Percentiles rank a stretch among this genome's conserved stretches.
These are phyloP conservation scores for Sebastes reedi DNA, from an alignment of 2,797 vertebrate genomes.

Conservation along the genomic window DNA sequence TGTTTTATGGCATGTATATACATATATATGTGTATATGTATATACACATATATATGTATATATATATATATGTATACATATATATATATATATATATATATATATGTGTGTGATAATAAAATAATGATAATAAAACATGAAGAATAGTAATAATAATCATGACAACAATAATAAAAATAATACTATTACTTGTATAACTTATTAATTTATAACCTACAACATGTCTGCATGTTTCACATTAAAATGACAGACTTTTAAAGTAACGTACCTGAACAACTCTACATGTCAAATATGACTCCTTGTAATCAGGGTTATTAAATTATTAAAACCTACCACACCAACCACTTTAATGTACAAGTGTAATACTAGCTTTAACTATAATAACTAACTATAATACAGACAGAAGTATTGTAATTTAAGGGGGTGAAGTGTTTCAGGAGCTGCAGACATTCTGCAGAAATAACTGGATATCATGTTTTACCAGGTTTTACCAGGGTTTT, in stretches of 20 bases:
- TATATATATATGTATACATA: too few relatives aligned
- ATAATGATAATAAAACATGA: too few relatives aligned
- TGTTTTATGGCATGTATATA: too few relatives aligned
- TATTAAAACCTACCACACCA: constrained; percentile 6
- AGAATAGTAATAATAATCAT: too few relatives aligned
- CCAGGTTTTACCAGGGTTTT: neutral
- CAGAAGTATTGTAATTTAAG: constrained; percentile 22
- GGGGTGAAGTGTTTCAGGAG: neutral
- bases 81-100: too few relatives aligned
- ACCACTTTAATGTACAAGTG: constrained; percentile 28
- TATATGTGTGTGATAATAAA: too few relatives aligned
- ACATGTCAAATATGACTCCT: constrained; percentile 2
- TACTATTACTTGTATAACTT: too few relatives aligned
- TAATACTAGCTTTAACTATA: constrained; percentile 21
- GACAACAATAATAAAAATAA: too few relatives aligned
- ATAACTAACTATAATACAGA: neutral
- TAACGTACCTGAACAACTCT: constrained; percentile 2
- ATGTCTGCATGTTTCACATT: constrained; percentile 2
- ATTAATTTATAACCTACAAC: neutral
- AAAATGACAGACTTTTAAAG: neutral
- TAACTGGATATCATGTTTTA: constrained; percentile 46
- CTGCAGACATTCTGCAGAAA: constrained; percentile 26
- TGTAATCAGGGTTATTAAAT: constrained; percentile 13
- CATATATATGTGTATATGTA: too few relatives aligned
- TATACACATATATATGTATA: too few relatives aligned